Percentiles rank a stretch among this genome's conserved stretches.
Conservation (phyloP, 2,113 vertebrate species). For the Pygoscelis adeliae region DNA sequence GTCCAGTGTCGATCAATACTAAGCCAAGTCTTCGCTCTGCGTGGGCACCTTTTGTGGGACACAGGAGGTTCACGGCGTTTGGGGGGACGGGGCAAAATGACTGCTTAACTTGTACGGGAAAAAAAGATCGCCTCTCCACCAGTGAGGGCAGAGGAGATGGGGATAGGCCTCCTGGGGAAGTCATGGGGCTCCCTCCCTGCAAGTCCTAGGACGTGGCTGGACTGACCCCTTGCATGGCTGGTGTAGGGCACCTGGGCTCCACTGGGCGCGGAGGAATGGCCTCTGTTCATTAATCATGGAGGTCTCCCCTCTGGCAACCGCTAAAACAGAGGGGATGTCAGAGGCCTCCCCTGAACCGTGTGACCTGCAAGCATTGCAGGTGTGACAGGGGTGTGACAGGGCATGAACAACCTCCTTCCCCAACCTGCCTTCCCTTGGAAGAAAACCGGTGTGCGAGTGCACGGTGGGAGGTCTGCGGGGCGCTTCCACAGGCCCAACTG, state of each 20-base stretch:
- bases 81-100: rapidly evolving
- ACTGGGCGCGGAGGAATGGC: neutral
- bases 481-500: rapidly evolving
- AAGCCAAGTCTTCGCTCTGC: neutral
- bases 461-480: rapidly evolving
- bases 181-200: neutral
- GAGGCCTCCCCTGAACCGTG: neutral
- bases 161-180: neutral
- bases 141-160: neutral
- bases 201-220: neutral
- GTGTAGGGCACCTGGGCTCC: neutral
- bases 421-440: neutral
- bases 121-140: neutral
- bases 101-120: neutral
- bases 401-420: neutral
- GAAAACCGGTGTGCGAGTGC: rapidly evolving
- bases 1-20: neutral
- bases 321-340: neutral
- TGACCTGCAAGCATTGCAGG: neutral
- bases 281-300: neutral
- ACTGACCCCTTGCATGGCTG: neutral
- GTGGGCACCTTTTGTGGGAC: neutral
- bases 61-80: rapidly evolving
- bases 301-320: neutral
- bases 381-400: neutral